phyloP scores from a whole-genome alignment of 2,113 vertebrate species.

The Lipophrys pholis region DNA sequence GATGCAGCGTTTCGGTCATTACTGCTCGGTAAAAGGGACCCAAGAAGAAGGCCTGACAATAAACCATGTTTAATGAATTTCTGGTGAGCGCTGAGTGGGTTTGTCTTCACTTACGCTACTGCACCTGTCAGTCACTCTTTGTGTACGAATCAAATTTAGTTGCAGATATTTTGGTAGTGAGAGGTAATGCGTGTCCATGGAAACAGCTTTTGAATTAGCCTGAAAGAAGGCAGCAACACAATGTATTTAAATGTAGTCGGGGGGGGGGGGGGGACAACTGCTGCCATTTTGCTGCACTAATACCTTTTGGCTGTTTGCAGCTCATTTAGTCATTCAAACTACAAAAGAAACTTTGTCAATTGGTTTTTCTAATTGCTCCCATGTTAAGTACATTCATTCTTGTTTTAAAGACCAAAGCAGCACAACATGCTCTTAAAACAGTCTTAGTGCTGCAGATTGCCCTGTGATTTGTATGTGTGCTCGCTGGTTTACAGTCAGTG shows the following conservation, averaged over 20 bases:
- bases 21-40: slow-evolving; percentile 50
- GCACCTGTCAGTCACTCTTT: neutral
- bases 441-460: neutral
- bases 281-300: slow-evolving; percentile 8
- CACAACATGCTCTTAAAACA: slow-evolving; percentile 6
- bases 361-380: slow-evolving; percentile 11
- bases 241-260: slow-evolving; percentile 24
- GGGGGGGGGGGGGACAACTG: too few relatives aligned
- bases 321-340: neutral
- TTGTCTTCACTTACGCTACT: slow-evolving; percentile 15
- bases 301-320: neutral
- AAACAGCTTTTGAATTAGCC: slow-evolving; percentile 17
- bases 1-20: slow-evolving; percentile 50
- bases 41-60: slow-evolving; percentile 35
- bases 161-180: neutral
- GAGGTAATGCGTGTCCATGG: slow-evolving; percentile 31
- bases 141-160: neutral
- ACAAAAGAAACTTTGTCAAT: neutral
- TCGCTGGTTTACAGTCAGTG: slow-evolving; percentile 20
- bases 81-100: slow-evolving; percentile 31
- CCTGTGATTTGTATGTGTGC: slow-evolving; percentile 23
- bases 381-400: neutral
- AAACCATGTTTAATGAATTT: slow-evolving; percentile 38
- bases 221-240: neutral
- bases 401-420: slow-evolving; percentile 6